Evolutionary conservation across 1,140 invertebrate genomes (phyloP).

Genomic region (Planococcus citri): DNA sequence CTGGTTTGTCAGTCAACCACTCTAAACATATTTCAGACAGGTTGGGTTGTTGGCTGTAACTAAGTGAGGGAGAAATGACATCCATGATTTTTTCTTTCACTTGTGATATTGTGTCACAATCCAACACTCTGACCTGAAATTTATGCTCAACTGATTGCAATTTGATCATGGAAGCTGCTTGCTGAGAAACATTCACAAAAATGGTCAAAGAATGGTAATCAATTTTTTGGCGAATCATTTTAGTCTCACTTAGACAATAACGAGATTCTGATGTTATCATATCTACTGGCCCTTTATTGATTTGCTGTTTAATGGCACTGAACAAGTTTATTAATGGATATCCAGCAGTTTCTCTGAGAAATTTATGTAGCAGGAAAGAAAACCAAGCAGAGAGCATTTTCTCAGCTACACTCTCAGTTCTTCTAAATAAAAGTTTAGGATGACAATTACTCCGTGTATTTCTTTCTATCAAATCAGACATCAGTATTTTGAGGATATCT

Average conservation of each 20-base stretch:
- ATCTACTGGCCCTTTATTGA: constrained; percentile 98
- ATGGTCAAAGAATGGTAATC: constrained; percentile 82
- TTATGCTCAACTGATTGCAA: constrained; percentile 82
- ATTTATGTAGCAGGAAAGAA: constrained; percentile 94
- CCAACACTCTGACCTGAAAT: constrained; percentile 88
- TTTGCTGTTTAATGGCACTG: constrained; percentile 97
- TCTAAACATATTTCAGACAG: constrained; percentile 94
- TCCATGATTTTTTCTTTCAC: constrained; percentile 98
- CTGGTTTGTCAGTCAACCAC: constrained; percentile 59
- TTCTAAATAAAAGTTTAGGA: constrained; percentile 84
- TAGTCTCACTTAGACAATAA: constrained; percentile 96
- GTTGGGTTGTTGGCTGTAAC: constrained; percentile 86
- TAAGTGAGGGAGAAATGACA: constrained; percentile 90
- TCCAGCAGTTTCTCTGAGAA: constrained; percentile 89
- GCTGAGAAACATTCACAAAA: constrained; percentile 46
- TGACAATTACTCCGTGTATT: constrained; percentile 98
- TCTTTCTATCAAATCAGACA: constrained; percentile 91
- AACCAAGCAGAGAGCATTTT: constrained; percentile 99
- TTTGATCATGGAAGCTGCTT: constrained; percentile 51
- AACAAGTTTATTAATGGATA: constrained; percentile 95
- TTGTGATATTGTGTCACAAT: constrained; percentile 98
- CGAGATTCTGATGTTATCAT: constrained; percentile 94
- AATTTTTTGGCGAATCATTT: constrained; percentile 94
- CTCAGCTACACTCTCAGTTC: constrained; percentile 96
- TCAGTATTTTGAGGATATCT: constrained; percentile 92